Evolutionary conservation across 2,888 invertebrate genomes (phyloP).

Genomic region (Polydrusus cervinus): DNA sequence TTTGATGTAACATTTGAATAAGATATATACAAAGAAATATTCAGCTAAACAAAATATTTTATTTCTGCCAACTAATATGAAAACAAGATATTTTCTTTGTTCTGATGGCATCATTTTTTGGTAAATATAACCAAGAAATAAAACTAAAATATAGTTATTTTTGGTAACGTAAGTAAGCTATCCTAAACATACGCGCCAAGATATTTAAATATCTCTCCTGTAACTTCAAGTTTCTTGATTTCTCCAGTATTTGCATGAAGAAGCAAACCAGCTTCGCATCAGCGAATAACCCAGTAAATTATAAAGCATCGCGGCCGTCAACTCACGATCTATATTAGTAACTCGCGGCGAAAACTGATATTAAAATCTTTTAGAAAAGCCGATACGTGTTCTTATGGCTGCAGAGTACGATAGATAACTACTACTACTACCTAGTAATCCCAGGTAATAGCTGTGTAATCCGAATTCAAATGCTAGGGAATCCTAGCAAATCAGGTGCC

Average conservation of each 20-base stretch:
- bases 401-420: slow-evolving; percentile 36
- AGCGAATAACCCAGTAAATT: neutral
- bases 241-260: neutral
- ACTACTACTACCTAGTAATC: slow-evolving; percentile 39
- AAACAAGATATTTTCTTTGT: too few relatives aligned
- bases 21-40: too few relatives aligned
- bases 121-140: too few relatives aligned
- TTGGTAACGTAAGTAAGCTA: too few relatives aligned
- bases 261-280: slow-evolving; percentile 5
- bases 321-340: slow-evolving; percentile 49
- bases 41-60: too few relatives aligned
- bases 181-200: too few relatives aligned
- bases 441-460: slow-evolving; percentile 41
- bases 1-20: too few relatives aligned
- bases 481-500: slow-evolving; percentile 50
- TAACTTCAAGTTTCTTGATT: too few relatives aligned
- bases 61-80: too few relatives aligned
- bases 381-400: slow-evolving; percentile 45
- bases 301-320: slow-evolving; percentile 16
- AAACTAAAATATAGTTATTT: too few relatives aligned
- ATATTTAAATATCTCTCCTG: too few relatives aligned
- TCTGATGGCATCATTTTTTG: too few relatives aligned
- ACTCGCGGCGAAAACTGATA: slow-evolving; percentile 50
- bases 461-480: slow-evolving; percentile 39
- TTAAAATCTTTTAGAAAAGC: slow-evolving; percentile 53